Percentiles rank a stretch among this genome's conserved stretches.
phyloP scores from a whole-genome alignment of 2,797 vertebrate species.

The Cyprinella venusta region DNA sequence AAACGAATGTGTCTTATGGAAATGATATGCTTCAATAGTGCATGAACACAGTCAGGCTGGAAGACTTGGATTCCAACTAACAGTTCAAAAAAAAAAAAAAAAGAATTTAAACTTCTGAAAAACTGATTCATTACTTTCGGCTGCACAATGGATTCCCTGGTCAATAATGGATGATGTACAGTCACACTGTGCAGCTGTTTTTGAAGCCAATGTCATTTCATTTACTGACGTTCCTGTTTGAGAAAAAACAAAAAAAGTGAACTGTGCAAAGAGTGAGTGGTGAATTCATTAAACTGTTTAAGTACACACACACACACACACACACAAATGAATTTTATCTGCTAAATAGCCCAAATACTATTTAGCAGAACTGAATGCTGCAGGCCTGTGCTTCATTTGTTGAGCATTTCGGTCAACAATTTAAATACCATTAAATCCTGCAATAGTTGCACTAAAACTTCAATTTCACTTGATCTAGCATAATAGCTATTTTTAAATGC shows the following conservation, averaged over 20 bases:
- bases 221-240: conserved; percentile 28
- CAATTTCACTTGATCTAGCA: background rate
- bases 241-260: background rate
- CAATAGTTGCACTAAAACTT: background rate
- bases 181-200: conserved; percentile 39
- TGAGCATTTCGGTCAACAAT: background rate
- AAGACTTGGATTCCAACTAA: conserved; percentile 33
- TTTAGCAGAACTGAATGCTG: background rate
- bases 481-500: background rate
- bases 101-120: conserved; percentile 16
- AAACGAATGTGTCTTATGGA: conserved; percentile 64
- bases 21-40: conserved; percentile 58
- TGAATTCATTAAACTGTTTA: background rate
- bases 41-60: conserved; percentile 36
- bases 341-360: background rate
- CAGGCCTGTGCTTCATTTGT: background rate
- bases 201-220: conserved; percentile 23
- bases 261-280: background rate
- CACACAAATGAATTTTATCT: background rate
- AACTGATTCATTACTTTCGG: conserved; percentile 35
- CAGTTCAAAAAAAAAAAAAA: conserved; percentile 2
- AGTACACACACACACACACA: too few relatives aligned
- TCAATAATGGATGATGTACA: conserved; percentile 42
- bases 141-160: conserved; percentile 27
- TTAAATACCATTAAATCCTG: background rate